Conservation (phyloP, 2,113 vertebrate genomes). For the Chlamydotis undulata region DNA sequence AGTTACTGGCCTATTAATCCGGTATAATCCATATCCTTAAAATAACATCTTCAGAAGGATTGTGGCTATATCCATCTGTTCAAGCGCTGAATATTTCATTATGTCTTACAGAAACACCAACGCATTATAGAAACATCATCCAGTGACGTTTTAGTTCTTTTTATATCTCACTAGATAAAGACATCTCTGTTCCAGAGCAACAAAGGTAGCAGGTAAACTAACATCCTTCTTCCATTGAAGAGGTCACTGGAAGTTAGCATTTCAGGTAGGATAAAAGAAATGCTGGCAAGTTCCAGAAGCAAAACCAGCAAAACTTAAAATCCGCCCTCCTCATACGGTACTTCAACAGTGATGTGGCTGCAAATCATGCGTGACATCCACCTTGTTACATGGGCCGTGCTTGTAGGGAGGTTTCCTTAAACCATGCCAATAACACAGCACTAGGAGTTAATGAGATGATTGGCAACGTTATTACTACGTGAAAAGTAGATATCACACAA, state of each 20-base stretch:
- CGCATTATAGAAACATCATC: neutral
- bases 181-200: neutral
- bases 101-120: conserved; percentile 25
- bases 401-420: neutral
- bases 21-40: conserved; percentile 45
- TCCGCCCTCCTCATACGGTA: fast-evolving
- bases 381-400: neutral
- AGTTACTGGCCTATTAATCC: conserved; percentile 36
- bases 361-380: neutral
- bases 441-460: neutral
- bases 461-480: neutral
- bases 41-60: conserved; percentile 36
- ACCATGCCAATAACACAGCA: neutral
- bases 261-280: neutral
- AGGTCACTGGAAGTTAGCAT: neutral
- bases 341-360: neutral
- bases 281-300: neutral
- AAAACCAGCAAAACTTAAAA: neutral
- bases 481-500: neutral
- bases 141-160: neutral
- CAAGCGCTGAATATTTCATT: conserved; percentile 34
- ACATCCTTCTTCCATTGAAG: neutral
- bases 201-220: neutral
- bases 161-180: neutral
- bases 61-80: conserved; percentile 44